phyloP scores from a whole-genome alignment of 2,888 invertebrate species.

The Cryptocephalus primarius region DNA sequence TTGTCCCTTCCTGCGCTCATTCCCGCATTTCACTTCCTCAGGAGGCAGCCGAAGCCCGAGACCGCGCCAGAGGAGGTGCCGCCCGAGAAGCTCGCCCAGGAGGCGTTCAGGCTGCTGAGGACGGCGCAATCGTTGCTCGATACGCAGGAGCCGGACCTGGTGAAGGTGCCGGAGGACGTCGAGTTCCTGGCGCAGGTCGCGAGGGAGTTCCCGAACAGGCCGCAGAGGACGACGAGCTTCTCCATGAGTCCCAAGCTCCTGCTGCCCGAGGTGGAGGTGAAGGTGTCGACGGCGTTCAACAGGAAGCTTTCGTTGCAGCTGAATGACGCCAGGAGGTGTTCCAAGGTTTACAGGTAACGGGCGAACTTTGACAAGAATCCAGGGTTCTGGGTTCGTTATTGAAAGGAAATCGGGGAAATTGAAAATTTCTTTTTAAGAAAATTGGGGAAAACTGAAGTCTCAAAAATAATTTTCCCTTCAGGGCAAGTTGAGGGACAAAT shows the following conservation, averaged over 20 bases:
- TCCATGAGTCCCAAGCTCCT: slow-evolving; percentile 30
- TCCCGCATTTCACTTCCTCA: too few relatives aligned
- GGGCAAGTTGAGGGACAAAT: too few relatives aligned
- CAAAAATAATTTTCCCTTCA: neutral
- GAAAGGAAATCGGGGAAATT: too few relatives aligned
- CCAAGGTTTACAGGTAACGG: slow-evolving; percentile 2
- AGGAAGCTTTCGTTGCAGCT: slow-evolving; percentile 32
- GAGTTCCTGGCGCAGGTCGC: slow-evolving; percentile 33
- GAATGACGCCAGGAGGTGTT: slow-evolving; percentile 16
- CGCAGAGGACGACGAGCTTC: slow-evolving; percentile 26
- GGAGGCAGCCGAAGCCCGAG: too few relatives aligned
- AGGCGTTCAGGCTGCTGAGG: slow-evolving; percentile 53
- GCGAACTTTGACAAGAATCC: neutral
- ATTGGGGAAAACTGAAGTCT: too few relatives aligned
- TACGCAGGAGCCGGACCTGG: slow-evolving; percentile 51
- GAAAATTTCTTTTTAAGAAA: too few relatives aligned
- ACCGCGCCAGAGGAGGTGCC: slow-evolving; percentile 38
- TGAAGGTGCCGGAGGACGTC: slow-evolving; percentile 30
- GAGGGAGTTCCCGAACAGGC: slow-evolving; percentile 28
- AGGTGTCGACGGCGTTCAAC: slow-evolving; percentile 28
- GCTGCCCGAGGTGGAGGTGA: slow-evolving; percentile 25
- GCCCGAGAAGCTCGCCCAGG: slow-evolving; percentile 53
- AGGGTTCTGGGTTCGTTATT: slow-evolving; percentile 1
- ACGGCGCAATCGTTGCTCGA: slow-evolving; percentile 53
- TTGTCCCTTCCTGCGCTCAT: too few relatives aligned